These are phyloP conservation scores for Saccostrea cuccullata DNA, from an alignment of 1,140 invertebrate species.

Conservation along the genomic window DNA sequence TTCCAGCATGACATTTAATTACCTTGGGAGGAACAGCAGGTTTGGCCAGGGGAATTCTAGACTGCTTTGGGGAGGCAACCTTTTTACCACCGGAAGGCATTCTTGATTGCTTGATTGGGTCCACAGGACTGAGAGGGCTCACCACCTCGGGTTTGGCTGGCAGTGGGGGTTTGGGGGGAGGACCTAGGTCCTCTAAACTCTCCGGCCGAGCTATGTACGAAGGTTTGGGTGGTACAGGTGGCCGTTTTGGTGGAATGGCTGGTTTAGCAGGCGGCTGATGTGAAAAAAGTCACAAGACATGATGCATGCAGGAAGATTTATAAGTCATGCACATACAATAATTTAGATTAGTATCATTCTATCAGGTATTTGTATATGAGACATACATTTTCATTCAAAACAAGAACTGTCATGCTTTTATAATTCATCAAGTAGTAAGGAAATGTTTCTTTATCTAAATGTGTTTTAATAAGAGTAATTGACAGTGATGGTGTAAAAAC, in stretches of 20 bases:
- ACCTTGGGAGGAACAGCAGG: constrained; percentile 41
- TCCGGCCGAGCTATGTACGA: constrained; percentile 39
- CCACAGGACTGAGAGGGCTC: constrained; percentile 1
- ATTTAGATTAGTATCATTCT: neutral
- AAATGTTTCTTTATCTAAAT: neutral
- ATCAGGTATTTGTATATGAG: neutral
- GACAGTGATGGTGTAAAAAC: neutral
- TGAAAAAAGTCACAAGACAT: constrained; percentile 40
- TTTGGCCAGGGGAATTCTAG: constrained; percentile 42
- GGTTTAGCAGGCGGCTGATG: constrained; percentile 47
- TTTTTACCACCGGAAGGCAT: constrained; percentile 41
- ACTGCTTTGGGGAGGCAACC: constrained; percentile 35
- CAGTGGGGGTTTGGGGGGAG: constrained; percentile 40
- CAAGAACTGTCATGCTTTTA: neutral
- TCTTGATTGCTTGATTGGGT: constrained; percentile 41
- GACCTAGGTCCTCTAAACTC: constrained; percentile 36
- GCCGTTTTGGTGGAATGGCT: constrained; percentile 46
- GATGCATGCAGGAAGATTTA: constrained; percentile 5
- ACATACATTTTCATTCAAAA: neutral
- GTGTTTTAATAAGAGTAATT: neutral
- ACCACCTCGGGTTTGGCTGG: constrained; percentile 47
- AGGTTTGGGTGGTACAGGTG: constrained; percentile 59
- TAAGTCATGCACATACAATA: neutral
- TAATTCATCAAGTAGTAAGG: neutral
- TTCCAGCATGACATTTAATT: neutral